phyloP scores from a whole-genome alignment of 1,140 invertebrate genomes.

The Drosophila kepulauana region DNA sequence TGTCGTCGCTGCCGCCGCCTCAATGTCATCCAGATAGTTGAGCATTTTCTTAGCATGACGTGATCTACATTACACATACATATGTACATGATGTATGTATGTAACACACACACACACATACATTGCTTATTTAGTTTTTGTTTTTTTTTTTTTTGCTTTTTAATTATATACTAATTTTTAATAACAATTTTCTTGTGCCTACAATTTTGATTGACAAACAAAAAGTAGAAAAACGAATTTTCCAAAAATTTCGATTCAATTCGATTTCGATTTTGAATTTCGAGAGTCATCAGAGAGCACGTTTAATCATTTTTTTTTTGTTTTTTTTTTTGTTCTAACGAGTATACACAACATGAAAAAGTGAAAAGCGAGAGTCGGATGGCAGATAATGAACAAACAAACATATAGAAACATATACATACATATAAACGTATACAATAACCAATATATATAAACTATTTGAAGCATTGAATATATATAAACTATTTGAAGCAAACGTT shows the following conservation, averaged over 20 bases:
- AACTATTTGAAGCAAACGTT: no score
- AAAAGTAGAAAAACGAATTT: neutral
- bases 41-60: conserved; percentile 62
- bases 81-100: conserved; percentile 11
- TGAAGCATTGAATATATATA: no score
- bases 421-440: neutral
- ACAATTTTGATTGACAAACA: neutral
- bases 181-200: neutral
- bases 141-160: conserved; percentile 2
- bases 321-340: neutral
- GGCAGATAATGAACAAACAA: neutral
- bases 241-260: neutral
- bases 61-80: conserved; percentile 65
- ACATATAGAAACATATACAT: no score
- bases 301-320: neutral
- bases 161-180: neutral
- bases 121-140: conserved; percentile 5
- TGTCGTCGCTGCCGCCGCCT: conserved; percentile 34
- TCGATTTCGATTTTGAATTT: neutral
- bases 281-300: neutral
- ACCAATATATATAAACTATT: neutral
- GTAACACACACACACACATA: conserved; percentile 1
- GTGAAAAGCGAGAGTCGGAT: conserved; percentile 1
- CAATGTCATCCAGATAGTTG: conserved; percentile 67
- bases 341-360: neutral